Evolutionary conservation across 2,113 vertebrate genomes (phyloP).

Genomic region (Chionomys nivalis): DNA sequence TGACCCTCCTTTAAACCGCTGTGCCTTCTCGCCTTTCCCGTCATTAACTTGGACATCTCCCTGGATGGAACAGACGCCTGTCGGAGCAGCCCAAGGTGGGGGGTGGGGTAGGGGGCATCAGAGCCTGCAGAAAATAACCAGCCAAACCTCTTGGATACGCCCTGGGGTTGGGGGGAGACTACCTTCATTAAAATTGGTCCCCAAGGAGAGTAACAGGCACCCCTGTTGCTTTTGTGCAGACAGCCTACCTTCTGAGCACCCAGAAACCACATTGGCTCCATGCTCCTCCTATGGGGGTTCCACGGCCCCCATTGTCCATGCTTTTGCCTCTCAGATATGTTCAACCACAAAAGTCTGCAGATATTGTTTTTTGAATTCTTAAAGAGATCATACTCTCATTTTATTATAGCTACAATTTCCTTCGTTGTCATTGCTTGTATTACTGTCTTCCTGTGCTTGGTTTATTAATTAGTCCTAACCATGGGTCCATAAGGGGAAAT

Average conservation of each 20-base stretch:
- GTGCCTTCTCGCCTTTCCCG: conserved; percentile 75
- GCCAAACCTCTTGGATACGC: no score
- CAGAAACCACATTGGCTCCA: neutral
- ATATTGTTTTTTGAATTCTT: neutral
- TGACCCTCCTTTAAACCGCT: conserved; percentile 33
- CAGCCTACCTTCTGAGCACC: neutral
- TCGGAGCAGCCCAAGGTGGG: fast-evolving
- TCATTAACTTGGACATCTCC: neutral
- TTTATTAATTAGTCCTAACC: neutral
- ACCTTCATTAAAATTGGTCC: neutral
- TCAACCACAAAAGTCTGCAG: neutral
- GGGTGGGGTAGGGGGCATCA: fast-evolving
- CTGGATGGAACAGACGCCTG: neutral
- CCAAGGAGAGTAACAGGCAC: neutral
- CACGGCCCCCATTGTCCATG: neutral
- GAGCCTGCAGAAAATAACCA: no score
- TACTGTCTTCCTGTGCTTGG: neutral
- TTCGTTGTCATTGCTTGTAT: neutral
- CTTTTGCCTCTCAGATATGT: neutral
- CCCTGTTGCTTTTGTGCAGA: neutral
- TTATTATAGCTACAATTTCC: neutral
- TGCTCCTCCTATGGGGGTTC: neutral
- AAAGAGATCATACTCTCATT: neutral
- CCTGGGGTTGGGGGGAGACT: no score
- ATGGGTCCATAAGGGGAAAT: neutral